Evolutionary conservation across 92 coral and sea anemone genomes (phyloP), one percentile per base, ranked within the genome.

Genomic region (Siderastrea radians): DNA sequence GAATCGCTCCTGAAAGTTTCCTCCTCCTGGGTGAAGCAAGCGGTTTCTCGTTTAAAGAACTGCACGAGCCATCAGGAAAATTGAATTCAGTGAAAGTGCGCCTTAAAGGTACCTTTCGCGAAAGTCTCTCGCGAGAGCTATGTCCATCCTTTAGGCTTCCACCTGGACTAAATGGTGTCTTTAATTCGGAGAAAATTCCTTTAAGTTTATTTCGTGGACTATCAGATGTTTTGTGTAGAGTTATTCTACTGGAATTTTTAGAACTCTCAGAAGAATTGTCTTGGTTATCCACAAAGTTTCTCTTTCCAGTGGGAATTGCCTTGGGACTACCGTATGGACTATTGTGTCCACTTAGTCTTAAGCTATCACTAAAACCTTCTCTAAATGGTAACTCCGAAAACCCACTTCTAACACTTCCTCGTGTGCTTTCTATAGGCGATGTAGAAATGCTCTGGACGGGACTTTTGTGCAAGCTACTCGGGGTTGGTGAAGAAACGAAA

Each of bases 1-100:
- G 91, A 9, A 90, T 91, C 44, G 59, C 94, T 16, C 87, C 86
- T 49, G 98, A 91, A 79, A 90, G 67, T 87, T 93, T 95, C 72
- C 96, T 87, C 77, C 96, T 88, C 44, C 96, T 75, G 69, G 81
- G 12, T 2, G 85, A 8, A 1, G 90, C 49, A 43, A 58, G 61
- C 10, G 80, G 85, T 63, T 74, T 83, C 68, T 87, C 84, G 72
- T 74, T 84, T 4, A 88, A 65, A 11, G 88, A 89, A 61, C 91
- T 86, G 73, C 88, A 70, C 3, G 96, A 86, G 52, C 80, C 89
- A 45, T 82, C 50, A 5, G 96, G 94, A 5, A 81, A 91, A 17
- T 81, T 61, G 47, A 82, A 14, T 50, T 64, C 89, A 2, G 86
- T 82, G 13, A 74, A 50, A 67, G 89, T 48, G 49, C 86, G 84